Conservation (phyloP, 2,113 vertebrate species). For the Ptilonorhynchus violaceus region DNA sequence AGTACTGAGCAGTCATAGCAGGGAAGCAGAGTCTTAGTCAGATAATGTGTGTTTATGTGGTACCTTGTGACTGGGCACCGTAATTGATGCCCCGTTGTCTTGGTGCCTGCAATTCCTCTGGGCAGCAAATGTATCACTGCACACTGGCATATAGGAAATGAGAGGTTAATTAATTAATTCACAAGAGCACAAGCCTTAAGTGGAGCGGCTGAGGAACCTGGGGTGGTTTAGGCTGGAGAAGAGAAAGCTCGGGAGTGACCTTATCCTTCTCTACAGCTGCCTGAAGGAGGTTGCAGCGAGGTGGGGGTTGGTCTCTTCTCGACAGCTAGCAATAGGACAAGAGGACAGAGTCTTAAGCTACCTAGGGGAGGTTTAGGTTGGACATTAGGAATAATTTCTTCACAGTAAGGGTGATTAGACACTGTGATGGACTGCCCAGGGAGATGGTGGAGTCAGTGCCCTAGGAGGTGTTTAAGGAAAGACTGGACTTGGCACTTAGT, state of each 20-base stretch:
- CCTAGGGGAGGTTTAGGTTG: not conserved
- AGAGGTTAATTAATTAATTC: not conserved
- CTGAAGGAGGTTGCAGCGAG: too few relatives aligned
- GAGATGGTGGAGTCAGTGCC: not conserved
- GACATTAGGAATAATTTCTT: not conserved
- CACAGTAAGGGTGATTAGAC: not conserved
- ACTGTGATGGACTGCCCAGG: not conserved
- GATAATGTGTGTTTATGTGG: not conserved
- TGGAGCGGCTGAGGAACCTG: not conserved
- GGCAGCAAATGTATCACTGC: not conserved
- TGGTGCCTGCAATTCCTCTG: too few relatives aligned
- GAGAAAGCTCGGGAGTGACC: not conserved
- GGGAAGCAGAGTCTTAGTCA: not conserved
- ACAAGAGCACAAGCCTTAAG: not conserved
- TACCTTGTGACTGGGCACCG: rapidly evolving
- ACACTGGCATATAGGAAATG: rapidly evolving
- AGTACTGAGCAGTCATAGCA: too few relatives aligned
- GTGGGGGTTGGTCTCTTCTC: not conserved
- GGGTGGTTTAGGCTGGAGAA: not conserved
- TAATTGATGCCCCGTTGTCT: not conserved
- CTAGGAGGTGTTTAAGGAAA: not conserved
- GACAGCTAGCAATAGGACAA: too few relatives aligned
- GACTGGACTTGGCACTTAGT: not conserved
- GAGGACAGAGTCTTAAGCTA: not conserved
- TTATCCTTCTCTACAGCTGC: not conserved